phyloP scores from a whole-genome alignment of 2,113 vertebrate species.

The Salvelinus fontinalis region DNA sequence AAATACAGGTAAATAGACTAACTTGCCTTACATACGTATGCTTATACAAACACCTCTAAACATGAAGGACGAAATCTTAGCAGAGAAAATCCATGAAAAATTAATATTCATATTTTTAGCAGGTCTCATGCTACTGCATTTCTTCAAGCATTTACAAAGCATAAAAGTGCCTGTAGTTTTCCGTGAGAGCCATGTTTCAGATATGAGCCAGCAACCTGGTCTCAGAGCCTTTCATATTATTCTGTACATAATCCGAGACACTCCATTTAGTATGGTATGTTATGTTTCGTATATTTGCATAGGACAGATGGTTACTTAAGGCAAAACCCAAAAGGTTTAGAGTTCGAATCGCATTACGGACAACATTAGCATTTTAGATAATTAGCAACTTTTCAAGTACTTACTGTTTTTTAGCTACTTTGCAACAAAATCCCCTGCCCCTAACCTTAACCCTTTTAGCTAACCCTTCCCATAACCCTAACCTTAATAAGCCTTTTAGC shows the following conservation, averaged over 20 bases:
- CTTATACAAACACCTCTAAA: neutral
- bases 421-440: neutral
- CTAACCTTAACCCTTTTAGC: too few relatives aligned
- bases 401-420: too few relatives aligned
- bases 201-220: neutral
- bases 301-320: too few relatives aligned
- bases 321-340: too few relatives aligned
- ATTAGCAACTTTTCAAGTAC: too few relatives aligned
- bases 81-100: conserved; percentile 4
- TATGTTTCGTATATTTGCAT: too few relatives aligned
- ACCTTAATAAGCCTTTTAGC: too few relatives aligned
- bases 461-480: too few relatives aligned
- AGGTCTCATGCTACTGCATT: neutral
- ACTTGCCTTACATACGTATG: neutral
- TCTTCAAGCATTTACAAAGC: neutral
- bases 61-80: neutral
- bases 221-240: neutral
- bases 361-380: too few relatives aligned
- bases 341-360: too few relatives aligned
- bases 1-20: neutral
- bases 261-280: too few relatives aligned
- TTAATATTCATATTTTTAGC: neutral
- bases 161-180: neutral
- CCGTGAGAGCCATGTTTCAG: neutral
- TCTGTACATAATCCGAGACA: too few relatives aligned